These are phyloP conservation scores for Aegithalos caudatus DNA, from an alignment of 2,113 vertebrate genomes.

Conservation along the genomic window DNA sequence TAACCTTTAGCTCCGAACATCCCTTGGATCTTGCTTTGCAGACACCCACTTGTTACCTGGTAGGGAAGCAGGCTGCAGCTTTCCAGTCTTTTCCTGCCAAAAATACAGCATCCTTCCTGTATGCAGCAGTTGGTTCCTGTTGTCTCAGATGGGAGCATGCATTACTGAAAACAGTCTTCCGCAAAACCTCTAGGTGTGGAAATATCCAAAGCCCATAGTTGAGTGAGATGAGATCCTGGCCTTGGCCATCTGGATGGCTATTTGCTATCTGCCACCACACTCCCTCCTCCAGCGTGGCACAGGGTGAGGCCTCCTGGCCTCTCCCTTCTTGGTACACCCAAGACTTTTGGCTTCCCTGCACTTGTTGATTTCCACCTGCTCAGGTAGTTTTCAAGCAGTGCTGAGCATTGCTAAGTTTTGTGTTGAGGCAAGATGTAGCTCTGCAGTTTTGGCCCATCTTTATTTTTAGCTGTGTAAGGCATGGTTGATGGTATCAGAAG, in stretches of 20 bases:
- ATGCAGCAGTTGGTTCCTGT: not conserved
- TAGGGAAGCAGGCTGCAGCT: not conserved
- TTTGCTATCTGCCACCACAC: not conserved
- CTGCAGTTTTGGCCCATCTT: constrained; percentile 12
- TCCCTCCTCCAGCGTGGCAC: not conserved
- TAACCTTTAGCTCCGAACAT: not conserved
- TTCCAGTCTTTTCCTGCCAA: not conserved
- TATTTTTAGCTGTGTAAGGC: constrained; percentile 22
- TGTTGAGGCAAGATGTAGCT: not conserved
- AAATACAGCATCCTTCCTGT: not conserved
- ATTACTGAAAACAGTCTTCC: not conserved
- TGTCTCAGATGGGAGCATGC: rapidly evolving
- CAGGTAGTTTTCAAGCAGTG: not conserved
- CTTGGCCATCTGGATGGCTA: not conserved
- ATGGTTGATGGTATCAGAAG: constrained; percentile 24
- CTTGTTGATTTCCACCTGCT: not conserved
- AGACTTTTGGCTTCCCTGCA: not conserved
- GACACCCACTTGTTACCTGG: rapidly evolving
- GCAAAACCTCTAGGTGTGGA: rapidly evolving
- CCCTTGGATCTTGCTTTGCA: not conserved
- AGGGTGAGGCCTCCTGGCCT: not conserved
- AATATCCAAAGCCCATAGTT: not conserved
- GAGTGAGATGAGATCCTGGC: not conserved
- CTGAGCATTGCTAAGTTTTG: not conserved
- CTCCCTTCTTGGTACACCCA: not conserved